Base-by-base conservation (phyloP, 2,888 invertebrate species). In the Monopis laevigella region DNA sequence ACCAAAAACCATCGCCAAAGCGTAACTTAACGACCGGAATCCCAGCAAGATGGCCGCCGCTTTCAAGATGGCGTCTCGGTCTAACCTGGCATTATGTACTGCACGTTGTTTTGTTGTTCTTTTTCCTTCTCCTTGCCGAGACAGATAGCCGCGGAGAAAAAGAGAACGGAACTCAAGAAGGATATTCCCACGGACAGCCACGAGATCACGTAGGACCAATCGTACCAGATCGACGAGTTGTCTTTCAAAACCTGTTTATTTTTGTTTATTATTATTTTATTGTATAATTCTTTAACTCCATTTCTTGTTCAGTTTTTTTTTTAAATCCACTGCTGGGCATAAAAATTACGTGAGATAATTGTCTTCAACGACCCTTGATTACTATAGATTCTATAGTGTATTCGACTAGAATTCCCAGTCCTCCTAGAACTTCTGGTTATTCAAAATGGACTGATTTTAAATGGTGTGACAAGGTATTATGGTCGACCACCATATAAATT, bases 1-100 rank as follows among this genome's bases (percentile, higher is more conserved):
- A 4, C 32, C 14, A 32, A 30, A 12, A 32, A 32, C 14, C 32
- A 32, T 10, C 32, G 11, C 16, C 36, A 36, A 36, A 36, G 36
- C 36, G 19, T 36, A 17, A 34, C 6, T 7, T 24, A 24, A 7
- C 24, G 24, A 24, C 11, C 29, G 7, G n/a, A 16, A 18, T 12
- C 36, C 36, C 19, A 32, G n/a, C 24, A 24, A 8, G 11, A 18
- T 34, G 34, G 3, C 2, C 36, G 10, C 11, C 36, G 6, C 17
- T 5, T 2, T 18, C 11, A 36, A 36, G 21, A 36, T 36, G 53
- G 51, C 49, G 45, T 46, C 45, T 41, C 61, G 65, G 68, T 62
- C 80, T 83, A 82, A 91, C 91, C 91, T 88, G 91, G 91, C 90
- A 92, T 92, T 62, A 92, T 89, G 84, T 92, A 93, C 75, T 92